These are phyloP conservation scores for Steinernema hermaphroditum DNA, from an alignment of 2,888 invertebrate genomes.

Conservation along the genomic window DNA sequence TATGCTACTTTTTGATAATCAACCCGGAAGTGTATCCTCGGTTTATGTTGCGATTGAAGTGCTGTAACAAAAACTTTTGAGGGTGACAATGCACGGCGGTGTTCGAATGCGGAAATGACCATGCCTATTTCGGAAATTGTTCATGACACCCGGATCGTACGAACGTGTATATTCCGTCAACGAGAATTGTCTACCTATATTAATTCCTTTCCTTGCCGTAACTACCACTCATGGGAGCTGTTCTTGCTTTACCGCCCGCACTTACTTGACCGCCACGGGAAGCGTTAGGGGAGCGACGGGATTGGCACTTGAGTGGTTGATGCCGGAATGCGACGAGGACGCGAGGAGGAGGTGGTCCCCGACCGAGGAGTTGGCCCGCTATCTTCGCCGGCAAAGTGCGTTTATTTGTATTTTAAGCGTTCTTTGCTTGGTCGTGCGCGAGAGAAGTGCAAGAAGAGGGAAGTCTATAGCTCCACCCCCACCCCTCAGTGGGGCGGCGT, in stretches of 20 bases:
- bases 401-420: background rate
- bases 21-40: too few species aligned
- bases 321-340: constrained; percentile 17
- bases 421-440: background rate
- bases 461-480: background rate
- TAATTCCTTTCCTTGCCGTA: background rate
- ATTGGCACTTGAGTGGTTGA: constrained; percentile 11
- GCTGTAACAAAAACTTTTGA: background rate
- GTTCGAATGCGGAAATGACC: too few species aligned
- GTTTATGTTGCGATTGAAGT: background rate
- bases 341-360: background rate
- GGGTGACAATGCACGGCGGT: too few species aligned
- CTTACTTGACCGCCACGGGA: background rate
- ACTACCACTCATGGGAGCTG: background rate
- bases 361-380: background rate
- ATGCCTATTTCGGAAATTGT: background rate
- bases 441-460: background rate
- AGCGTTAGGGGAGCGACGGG: background rate
- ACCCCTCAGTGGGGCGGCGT: background rate
- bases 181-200: background rate
- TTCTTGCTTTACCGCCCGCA: background rate
- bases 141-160: background rate
- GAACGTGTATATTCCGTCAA: background rate
- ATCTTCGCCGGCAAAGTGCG: background rate
- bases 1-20: too few species aligned